Base-by-base conservation (phyloP, 1,140 invertebrate species). In the Dysdera silvatica region DNA sequence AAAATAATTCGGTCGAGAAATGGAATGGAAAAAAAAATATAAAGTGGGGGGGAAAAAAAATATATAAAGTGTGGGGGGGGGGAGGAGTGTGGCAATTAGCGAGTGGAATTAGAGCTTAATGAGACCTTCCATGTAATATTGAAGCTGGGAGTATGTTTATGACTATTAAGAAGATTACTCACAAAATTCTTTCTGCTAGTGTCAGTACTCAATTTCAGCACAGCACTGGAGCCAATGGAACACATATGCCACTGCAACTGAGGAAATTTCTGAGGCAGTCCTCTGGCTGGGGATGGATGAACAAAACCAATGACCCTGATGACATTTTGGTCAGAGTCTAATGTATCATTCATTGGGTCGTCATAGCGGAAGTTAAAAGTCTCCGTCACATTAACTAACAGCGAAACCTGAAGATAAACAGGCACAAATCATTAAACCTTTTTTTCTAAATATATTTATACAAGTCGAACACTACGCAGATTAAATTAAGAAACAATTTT, bases 331-430 rank as follows among this genome's bases (percentile, higher is more conserved):
- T 83, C 76, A 1, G 81, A 82, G 6, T 84, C 82, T 68, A 85
- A 85, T 24, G 82, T 83, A 63, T 84, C 81, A 40, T 47, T 56
- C 2, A 81, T 78, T 2, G 78, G 74, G 66, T 81, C 80, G 51
- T 82, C 69, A 23, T 2, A 80, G 81, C 0, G 82, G 2, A 84
- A 84, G 28, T 81, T 83, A 72, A 88, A 88, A 70, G 88, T 85
- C 2, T 86, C 84, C 20, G 84, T 85, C 1, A 89, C 92, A 4
- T 87, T 85, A 72, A 92, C 91, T 0, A 93, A 84, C 40, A 93
- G 87, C 0, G 81, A 81, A 2, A 82, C 76, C 77, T 79, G 62
- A 29, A 66, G 68, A 49, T 12, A n/a, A 45, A 45, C 10, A 47
- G 23, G 10, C 14, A 18, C 14, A 47, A 18, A 47, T n/a, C 7